Base-by-base conservation (phyloP, 1,140 invertebrate species). In the Pachyrhynchus sulphureomaculatus region DNA sequence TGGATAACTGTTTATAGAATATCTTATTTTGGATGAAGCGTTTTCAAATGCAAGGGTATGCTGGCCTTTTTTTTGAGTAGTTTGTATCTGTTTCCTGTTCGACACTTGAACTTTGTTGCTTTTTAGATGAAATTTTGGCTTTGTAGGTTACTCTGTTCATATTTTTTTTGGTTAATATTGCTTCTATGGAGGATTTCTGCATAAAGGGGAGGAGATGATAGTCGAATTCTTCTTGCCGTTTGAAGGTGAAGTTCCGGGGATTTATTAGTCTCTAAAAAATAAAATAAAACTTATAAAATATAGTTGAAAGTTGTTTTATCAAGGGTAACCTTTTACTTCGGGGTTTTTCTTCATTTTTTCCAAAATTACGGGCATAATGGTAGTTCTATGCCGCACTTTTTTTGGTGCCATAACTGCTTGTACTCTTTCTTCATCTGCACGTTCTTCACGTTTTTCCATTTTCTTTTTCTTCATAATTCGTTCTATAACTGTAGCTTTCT, bases 311-410 rank as follows among this genome's bases (percentile, higher is more conserved):
- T 18, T 2, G n/a, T 5, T 39, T 39, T 39, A 1, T 2, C 8
- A 1, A 39, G 36, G 1, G n/a, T n/a, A 18, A 18, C 10, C 36
- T 13, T 39, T 39, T 5, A 13, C 6, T 2, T 1, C 13, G n/a
- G 13, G 17, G 1, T 24, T 45, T 15, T 59, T 8, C 41, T 56
- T 13, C 4, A 65, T 54, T 55, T 56, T 65, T 41, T 56, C 48
- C 36, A 65, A 45, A 36, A 60, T 60, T 33, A 65, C 55, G n/a
- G 63, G 63, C 56, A 65, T 48, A 39, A 65, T 65, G 4, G 63
- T 65, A 4, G 57, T 65, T 21, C 37, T 32, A 2, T 42, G 26
- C 9, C 47, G 42, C 8, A 52, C 15, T 29, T 23, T 45, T 13
- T 53, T 64, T 23, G 48, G 37, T 9, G n/a, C n/a, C n/a, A n/a